These are phyloP conservation scores for Perodicticus potto DNA, from an alignment of 2,797 vertebrate genomes.

Conservation along the genomic window DNA sequence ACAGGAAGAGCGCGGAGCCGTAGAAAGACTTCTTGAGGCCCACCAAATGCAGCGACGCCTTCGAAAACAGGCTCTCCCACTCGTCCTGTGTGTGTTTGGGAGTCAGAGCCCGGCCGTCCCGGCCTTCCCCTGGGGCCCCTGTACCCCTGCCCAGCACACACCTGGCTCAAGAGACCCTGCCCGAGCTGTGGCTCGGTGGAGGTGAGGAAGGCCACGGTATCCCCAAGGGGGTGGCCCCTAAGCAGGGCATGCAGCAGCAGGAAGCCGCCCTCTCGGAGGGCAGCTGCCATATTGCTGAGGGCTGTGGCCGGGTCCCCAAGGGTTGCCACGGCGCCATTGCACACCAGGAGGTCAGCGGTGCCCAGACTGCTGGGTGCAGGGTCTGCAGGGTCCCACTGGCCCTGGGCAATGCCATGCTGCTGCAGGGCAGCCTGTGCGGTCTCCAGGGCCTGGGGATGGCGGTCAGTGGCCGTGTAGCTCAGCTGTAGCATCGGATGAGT, in stretches of 20 bases:
- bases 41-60: conserved; percentile 89
- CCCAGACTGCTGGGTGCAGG: conserved; percentile 87
- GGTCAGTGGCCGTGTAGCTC: conserved; percentile 93
- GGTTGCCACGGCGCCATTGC: conserved; percentile 90
- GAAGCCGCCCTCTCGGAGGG: conserved; percentile 93
- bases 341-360: conserved; percentile 92
- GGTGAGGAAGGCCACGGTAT: conserved; percentile 92
- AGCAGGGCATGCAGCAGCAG: conserved; percentile 94
- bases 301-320: conserved; percentile 82
- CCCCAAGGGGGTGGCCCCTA: conserved; percentile 92
- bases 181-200: conserved; percentile 83
- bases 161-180: conserved; percentile 92
- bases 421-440: conserved; percentile 87
- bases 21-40: conserved; percentile 94
- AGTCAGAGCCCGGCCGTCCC: accelerated
- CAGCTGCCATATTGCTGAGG: conserved; percentile 91
- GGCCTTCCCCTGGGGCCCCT: accelerated
- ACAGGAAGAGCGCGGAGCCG: conserved; percentile 94
- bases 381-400: conserved; percentile 92
- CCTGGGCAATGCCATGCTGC: conserved; percentile 85
- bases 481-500: conserved; percentile 93
- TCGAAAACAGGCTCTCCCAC: conserved; percentile 92
- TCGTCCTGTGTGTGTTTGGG: conserved; percentile 87
- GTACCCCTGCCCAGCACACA: conserved; percentile 66
- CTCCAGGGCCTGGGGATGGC: conserved; percentile 86